Percentiles rank a stretch among this genome's conserved stretches.
These are phyloP conservation scores for Eumacrocentrus americanus DNA, from an alignment of 2,888 invertebrate genomes.

Conservation along the genomic window DNA sequence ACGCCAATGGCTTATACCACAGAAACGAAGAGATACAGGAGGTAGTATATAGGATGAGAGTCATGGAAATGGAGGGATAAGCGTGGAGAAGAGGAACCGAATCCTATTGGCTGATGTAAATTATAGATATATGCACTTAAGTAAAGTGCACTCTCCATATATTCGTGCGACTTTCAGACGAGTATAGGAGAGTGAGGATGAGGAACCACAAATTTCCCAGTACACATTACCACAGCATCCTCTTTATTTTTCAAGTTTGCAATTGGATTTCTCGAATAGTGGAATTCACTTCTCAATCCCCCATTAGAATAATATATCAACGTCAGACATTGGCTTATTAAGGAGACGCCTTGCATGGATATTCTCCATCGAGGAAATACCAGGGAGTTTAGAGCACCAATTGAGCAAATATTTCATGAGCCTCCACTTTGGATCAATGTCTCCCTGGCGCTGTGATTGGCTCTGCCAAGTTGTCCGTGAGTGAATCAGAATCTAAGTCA, in stretches of 20 bases:
- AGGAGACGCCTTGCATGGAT: background rate
- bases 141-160: conserved; percentile 40
- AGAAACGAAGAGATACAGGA: background rate
- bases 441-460: background rate
- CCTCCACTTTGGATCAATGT: background rate
- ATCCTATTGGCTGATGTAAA: conserved; percentile 43
- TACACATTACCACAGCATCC: background rate
- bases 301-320: conserved; percentile 5
- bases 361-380: background rate
- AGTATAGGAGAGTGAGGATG: background rate
- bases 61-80: background rate
- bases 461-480: background rate
- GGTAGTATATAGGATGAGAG: background rate
- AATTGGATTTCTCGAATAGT: background rate
- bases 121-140: conserved; percentile 46
- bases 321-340: background rate
- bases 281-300: background rate
- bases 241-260: conserved; percentile 7
- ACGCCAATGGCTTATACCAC: background rate
- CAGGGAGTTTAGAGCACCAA: background rate
- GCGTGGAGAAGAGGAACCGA: background rate
- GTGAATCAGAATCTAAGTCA: background rate
- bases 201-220: conserved; percentile 2
- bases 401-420: background rate
- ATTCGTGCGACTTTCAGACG: background rate